Evolutionary conservation across 2,113 vertebrate genomes (phyloP).

Genomic region (Petroica traversi): DNA sequence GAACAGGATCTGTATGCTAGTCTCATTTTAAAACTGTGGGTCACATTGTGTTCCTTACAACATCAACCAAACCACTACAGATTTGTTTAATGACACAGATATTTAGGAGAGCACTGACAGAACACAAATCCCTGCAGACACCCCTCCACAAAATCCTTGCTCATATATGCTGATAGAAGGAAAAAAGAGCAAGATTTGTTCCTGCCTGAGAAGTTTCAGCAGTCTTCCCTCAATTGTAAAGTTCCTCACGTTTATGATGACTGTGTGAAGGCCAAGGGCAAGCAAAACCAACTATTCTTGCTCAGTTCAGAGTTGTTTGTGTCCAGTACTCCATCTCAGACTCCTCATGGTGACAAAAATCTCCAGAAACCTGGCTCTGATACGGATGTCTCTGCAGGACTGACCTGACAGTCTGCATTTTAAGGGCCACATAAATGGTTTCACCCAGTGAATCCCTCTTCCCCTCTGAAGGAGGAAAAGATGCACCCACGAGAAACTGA

Average conservation of each 20-base stretch:
- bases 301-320: not conserved
- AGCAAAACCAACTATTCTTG: not conserved
- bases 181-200: not conserved
- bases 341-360: not conserved
- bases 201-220: not conserved
- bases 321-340: not conserved
- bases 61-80: not conserved
- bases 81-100: not conserved
- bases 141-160: not conserved
- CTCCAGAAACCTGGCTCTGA: not conserved
- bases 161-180: not conserved
- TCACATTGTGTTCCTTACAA: not conserved
- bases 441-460: not conserved
- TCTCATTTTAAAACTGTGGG: not conserved
- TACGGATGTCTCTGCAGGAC: not conserved
- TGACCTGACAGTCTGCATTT: not conserved
- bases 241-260: not conserved
- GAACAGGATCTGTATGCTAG: not conserved
- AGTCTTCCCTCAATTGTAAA: not conserved
- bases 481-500: not conserved
- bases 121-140: not conserved
- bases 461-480: not conserved
- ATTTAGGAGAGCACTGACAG: not conserved
- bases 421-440: not conserved
- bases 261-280: not conserved